phyloP scores from a whole-genome alignment of 2,113 vertebrate genomes.

The Thryonomys swinderianus region DNA sequence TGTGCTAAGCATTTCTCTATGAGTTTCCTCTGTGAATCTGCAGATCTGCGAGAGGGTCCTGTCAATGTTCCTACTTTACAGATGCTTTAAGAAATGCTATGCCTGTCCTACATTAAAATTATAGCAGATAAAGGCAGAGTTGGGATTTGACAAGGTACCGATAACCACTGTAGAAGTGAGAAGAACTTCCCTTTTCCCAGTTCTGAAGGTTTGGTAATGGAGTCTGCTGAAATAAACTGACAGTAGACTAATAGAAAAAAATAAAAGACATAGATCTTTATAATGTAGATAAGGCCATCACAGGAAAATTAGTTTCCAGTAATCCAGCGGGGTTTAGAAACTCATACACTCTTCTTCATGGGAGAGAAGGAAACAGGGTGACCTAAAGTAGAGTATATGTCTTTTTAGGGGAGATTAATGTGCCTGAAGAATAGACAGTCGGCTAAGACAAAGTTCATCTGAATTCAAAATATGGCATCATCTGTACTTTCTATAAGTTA shows the following conservation, averaged over 20 bases:
- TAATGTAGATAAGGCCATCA: not conserved
- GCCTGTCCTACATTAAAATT: not conserved
- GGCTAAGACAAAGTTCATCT: not conserved
- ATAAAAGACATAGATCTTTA: not conserved
- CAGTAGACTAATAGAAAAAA: not conserved
- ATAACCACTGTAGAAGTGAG: no score
- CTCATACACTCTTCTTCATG: not conserved
- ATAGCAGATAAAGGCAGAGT: not conserved
- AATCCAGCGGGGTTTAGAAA: not conserved
- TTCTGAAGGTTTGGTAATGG: not conserved
- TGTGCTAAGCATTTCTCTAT: not conserved
- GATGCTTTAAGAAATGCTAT: not conserved
- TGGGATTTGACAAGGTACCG: not conserved
- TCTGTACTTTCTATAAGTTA: not conserved
- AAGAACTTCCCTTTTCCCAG: not conserved
- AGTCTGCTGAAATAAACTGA: not conserved
- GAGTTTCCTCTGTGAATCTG: not conserved
- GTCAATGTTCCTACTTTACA: not conserved
- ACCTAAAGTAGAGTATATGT: not conserved
- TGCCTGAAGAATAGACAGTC: not conserved
- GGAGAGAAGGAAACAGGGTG: no score
- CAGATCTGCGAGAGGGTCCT: not conserved
- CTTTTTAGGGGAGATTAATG: not conserved
- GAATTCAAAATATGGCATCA: not conserved
- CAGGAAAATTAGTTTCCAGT: not conserved